Evolutionary conservation across 2,113 vertebrate species (phyloP).

Genomic region (Brachypodius melanocephalos): DNA sequence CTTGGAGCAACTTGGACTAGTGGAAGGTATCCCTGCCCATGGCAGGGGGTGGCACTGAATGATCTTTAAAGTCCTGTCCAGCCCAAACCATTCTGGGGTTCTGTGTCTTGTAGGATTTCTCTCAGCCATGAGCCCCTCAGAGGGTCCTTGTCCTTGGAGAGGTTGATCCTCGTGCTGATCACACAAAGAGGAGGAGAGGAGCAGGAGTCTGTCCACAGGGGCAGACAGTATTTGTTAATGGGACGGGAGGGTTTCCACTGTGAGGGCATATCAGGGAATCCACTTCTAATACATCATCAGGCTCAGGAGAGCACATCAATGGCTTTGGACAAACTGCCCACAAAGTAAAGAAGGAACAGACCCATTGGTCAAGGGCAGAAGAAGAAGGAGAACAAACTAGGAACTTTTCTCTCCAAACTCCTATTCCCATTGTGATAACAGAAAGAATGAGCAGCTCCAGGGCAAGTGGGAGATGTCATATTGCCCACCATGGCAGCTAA

Average conservation of each 20-base stretch:
- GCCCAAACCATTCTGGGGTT: background rate
- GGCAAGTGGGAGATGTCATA: background rate
- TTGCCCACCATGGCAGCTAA: background rate
- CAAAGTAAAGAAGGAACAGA: background rate
- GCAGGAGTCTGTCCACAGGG: fast-evolving
- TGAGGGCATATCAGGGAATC: fast-evolving
- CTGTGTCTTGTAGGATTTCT: background rate
- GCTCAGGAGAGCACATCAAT: background rate
- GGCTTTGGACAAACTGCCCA: background rate
- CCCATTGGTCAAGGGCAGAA: background rate
- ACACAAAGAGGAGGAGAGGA: background rate
- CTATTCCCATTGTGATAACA: background rate
- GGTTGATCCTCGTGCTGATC: background rate
- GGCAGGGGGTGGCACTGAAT: background rate
- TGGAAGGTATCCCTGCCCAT: background rate
- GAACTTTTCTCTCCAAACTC: background rate
- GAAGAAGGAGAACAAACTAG: background rate
- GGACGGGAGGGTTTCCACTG: background rate
- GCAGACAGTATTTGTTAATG: background rate
- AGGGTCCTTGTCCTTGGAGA: background rate
- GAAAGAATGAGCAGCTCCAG: background rate
- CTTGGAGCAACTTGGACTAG: fast-evolving
- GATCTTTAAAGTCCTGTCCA: background rate
- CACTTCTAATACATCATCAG: background rate
- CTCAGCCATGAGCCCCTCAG: background rate